phyloP scores from a whole-genome alignment of 2,888 invertebrate genomes.

The Pinctada fucata region DNA sequence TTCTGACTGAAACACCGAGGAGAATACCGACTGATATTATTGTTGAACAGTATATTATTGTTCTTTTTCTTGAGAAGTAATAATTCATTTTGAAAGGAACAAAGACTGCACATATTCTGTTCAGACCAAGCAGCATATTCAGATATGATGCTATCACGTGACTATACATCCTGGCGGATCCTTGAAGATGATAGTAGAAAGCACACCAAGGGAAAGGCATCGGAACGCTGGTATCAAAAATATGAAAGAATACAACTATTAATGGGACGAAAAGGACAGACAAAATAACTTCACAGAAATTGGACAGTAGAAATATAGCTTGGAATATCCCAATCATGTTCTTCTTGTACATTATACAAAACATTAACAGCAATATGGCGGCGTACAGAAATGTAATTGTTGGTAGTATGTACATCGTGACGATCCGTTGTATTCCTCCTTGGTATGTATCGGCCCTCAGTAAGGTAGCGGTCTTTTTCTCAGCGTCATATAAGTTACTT shows the following conservation, averaged over 20 bases:
- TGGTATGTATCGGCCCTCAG: no score
- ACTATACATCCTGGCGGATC: background rate
- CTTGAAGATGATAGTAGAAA: background rate
- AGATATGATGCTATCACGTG: background rate
- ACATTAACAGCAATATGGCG: no score
- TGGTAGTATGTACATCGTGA: no score
- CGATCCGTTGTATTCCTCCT: no score
- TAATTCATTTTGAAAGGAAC: background rate
- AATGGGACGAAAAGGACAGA: background rate
- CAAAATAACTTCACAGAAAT: background rate
- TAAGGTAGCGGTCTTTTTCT: no score
- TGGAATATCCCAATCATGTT: background rate
- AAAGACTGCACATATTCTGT: background rate
- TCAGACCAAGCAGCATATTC: background rate
- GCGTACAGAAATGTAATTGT: no score
- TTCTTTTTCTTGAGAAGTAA: background rate
- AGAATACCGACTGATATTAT: background rate
- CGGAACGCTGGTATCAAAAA: background rate
- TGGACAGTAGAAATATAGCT: background rate
- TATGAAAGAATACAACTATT: background rate
- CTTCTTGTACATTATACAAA: background rate
- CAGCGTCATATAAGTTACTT: no score
- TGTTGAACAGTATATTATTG: background rate
- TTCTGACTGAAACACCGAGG: background rate
- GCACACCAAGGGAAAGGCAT: background rate